Evolutionary conservation across 2,113 vertebrate species (phyloP).

Genomic region (Balaenoptera acutorostrata): DNA sequence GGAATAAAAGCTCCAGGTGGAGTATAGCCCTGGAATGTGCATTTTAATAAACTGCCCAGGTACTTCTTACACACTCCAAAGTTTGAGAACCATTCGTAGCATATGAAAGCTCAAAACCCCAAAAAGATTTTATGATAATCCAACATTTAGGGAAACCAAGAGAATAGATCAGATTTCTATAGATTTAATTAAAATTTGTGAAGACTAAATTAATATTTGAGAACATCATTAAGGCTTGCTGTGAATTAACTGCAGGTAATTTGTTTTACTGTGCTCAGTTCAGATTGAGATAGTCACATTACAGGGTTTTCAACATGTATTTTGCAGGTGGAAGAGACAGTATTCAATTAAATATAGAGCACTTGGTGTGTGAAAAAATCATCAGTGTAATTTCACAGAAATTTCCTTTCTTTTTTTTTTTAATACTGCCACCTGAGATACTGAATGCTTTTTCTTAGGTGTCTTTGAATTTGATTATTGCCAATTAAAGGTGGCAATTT

Average conservation of each 20-base stretch:
- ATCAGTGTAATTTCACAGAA: conserved; percentile 63
- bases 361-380: conserved; percentile 43
- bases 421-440: conserved; percentile 17
- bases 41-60: not conserved
- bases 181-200: conserved; percentile 32
- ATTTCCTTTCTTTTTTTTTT: conserved; percentile 27
- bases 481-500: conserved; percentile 53
- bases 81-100: not conserved
- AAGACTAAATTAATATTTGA: conserved; percentile 24
- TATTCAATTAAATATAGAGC: conserved; percentile 61
- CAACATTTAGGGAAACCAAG: not conserved
- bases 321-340: not conserved
- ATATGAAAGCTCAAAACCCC: not conserved
- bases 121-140: not conserved
- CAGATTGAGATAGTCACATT: not conserved
- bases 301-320: not conserved
- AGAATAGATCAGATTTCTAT: conserved; percentile 11
- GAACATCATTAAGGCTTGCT: not conserved
- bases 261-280: conserved; percentile 28
- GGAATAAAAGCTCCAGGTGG: not conserved
- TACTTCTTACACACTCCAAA: not conserved
- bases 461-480: conserved; percentile 63
- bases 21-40: rapidly evolving
- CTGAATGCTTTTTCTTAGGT: conserved; percentile 43
- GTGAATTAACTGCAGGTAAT: conserved; percentile 30